phyloP scores from a whole-genome alignment of 1,140 invertebrate species.

The Zaprionus nigranus region DNA sequence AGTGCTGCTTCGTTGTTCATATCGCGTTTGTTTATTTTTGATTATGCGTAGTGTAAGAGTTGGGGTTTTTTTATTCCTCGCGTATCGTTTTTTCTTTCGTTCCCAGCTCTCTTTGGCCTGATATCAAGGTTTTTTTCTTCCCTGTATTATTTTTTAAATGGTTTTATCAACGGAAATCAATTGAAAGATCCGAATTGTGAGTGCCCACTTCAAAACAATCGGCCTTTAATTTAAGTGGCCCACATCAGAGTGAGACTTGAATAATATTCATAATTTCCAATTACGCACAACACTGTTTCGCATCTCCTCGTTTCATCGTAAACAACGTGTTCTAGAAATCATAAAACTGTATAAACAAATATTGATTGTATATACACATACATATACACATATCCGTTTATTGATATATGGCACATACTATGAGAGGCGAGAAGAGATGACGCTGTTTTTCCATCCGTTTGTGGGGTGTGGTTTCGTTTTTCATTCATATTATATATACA shows the following conservation, averaged over 20 bases:
- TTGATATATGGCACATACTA: constrained; percentile 6
- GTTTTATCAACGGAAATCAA: constrained; percentile 51
- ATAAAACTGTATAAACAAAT: constrained; percentile 12
- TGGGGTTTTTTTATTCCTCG: constrained; percentile 10
- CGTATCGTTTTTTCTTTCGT: neutral
- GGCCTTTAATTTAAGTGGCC: constrained; percentile 3
- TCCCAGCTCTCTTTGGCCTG: neutral
- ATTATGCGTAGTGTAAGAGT: constrained; percentile 33
- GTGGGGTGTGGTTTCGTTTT: constrained; percentile 44
- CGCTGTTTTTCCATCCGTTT: constrained; percentile 9
- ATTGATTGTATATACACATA: neutral
- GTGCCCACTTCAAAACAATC: constrained; percentile 33
- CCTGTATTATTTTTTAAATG: constrained; percentile 19
- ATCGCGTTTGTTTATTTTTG: constrained; percentile 47
- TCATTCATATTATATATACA: constrained; percentile 25
- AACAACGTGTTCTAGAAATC: constrained; percentile 27
- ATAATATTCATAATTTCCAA: constrained; percentile 35
- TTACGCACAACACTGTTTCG: constrained; percentile 44
- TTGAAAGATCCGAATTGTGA: constrained; percentile 33
- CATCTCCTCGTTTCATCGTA: constrained; percentile 3
- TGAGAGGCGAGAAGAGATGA: constrained; percentile 8
- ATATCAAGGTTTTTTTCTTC: constrained; percentile 13
- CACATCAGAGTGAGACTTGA: neutral
- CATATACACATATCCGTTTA: constrained; percentile 1
- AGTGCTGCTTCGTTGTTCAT: constrained; percentile 18